Evolutionary conservation across 2,888 invertebrate genomes (phyloP), one percentile per base, ranked within the genome.

Genomic region (Mesochorus sp.): DNA sequence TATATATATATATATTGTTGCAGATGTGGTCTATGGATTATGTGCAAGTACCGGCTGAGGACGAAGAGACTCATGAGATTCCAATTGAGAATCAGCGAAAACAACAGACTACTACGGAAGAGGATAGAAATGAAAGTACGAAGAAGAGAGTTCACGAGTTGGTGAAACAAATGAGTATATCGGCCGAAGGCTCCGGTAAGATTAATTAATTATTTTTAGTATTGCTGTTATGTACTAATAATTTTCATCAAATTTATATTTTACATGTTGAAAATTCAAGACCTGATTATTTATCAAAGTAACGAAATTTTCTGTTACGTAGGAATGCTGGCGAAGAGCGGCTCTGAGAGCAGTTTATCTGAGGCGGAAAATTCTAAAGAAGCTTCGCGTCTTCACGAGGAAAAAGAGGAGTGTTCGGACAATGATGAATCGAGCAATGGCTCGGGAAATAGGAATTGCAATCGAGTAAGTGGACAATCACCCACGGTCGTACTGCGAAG

Each of bases 11-110:
- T n/a, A n/a, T n/a, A n/a, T n/a, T n/a, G n/a, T 87, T 83, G 5
- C 88, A 97, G 97, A 98, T 99, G 98, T 99, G 98, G 98, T 97
- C 98, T 6, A 94, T 98, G 88, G 98, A 98, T 91, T 98, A 98
- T 90, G 95, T 97, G 53, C 97, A 97, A 93, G 95, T 96, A 55
- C 96, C 96, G 37, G 93, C 93, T 79, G 94, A 94, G 74, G 93
- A 94, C 74, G 81, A 82, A 86, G 92, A 80, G 1, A 88, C 88
- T 28, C 81, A 78, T 1, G 92, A 92, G 78, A 92, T 93, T 74
- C 92, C 93, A 2, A 91, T 90, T 39, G 92, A 92, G 31, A 93
- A 93, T 75, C 93, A 92, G 47, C 88, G 90, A 68, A 92, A 93
- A 47, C 91, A 92, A 0, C 85, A 88, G 1, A 82, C 89, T 0